Base-by-base conservation (phyloP, 2,888 invertebrate species). In the Smittia sp. region DNA sequence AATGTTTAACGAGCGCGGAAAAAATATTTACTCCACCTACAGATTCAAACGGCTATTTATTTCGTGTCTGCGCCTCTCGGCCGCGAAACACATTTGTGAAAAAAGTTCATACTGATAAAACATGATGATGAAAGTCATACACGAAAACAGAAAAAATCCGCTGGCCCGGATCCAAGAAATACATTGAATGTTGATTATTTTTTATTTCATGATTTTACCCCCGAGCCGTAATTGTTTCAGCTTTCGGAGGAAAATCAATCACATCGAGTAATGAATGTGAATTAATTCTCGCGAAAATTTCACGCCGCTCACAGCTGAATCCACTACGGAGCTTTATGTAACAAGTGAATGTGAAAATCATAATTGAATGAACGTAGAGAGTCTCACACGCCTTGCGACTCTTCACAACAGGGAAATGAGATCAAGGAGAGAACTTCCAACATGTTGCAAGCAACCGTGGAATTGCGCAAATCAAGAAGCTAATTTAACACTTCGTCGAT, bases 81-180 rank as follows among this genome's bases (percentile, higher is more conserved):
- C 11, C 1, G 22, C 22, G 13, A 58, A 58, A 58, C 22, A 58
- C 58, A 58, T 58, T 58, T 22, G 22, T 58, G 11, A 46, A 46
- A 46, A 32, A 58, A 20, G 3, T 58, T n/a, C 15, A 22, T 18
- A 6, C n/a, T 58, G 58, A 58, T 58, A 58, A 58, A 58, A 58
- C n/a, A 22, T 58, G 6, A 58, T 58, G 58, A 18, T 58, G 58
- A 58, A 58, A 58, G 58, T 58, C 58, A 58, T 58, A 58, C 58
- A 58, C 58, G 22, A 46, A 46, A 46, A 11, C n/a, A n/a, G n/a
- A 46, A 46, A n/a, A 46, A 32, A 15, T 46, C n/a, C 15, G 13
- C n/a, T 46, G n/a, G 9, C 22, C 11, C 22, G 18, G 18, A 22
- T 18, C 58, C 58, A 58, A 58, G 2, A 7, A 20, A 58, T 58